Evolutionary conservation across 2,888 invertebrate genomes (phyloP).

Genomic region (Ashinkailepas kermadecensis): DNA sequence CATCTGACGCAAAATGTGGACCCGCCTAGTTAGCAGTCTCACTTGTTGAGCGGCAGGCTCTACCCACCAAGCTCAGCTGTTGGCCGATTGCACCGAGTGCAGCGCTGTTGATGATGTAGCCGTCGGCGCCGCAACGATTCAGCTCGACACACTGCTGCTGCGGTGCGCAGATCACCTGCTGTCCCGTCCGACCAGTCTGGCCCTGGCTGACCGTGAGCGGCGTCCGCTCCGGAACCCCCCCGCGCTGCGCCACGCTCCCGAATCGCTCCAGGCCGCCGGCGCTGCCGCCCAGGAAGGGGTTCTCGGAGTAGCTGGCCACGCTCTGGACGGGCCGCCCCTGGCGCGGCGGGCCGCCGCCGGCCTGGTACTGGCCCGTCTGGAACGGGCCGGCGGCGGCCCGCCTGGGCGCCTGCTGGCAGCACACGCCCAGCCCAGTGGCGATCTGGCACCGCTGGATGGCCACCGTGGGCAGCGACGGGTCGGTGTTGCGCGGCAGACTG

Average conservation of each 20-base stretch:
- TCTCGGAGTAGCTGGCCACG: not conserved
- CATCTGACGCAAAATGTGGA: not conserved
- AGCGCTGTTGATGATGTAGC: not conserved
- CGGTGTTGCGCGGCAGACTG: conserved; percentile 9
- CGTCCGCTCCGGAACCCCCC: not conserved
- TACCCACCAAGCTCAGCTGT: not conserved
- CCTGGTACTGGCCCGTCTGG: no score
- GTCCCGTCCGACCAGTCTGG: not conserved
- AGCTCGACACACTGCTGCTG: not conserved
- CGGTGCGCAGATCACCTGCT: not conserved
- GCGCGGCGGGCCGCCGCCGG: not conserved
- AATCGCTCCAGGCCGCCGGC: not conserved
- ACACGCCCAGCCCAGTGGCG: not conserved
- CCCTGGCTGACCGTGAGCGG: not conserved
- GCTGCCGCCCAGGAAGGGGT: not conserved
- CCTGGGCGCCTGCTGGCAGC: conserved; percentile 3
- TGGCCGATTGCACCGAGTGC: not conserved
- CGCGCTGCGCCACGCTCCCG: not conserved
- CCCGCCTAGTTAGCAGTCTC: no score
- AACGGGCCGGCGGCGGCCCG: no score
- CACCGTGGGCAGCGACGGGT: conserved; percentile 19
- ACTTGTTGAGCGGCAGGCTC: not conserved
- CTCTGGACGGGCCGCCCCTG: not conserved
- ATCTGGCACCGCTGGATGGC: conserved; percentile 23
- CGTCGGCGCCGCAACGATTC: conserved; percentile 5